These are phyloP conservation scores for Polypedilum pembai DNA, from an alignment of 1,140 invertebrate species.

Conservation along the genomic window DNA sequence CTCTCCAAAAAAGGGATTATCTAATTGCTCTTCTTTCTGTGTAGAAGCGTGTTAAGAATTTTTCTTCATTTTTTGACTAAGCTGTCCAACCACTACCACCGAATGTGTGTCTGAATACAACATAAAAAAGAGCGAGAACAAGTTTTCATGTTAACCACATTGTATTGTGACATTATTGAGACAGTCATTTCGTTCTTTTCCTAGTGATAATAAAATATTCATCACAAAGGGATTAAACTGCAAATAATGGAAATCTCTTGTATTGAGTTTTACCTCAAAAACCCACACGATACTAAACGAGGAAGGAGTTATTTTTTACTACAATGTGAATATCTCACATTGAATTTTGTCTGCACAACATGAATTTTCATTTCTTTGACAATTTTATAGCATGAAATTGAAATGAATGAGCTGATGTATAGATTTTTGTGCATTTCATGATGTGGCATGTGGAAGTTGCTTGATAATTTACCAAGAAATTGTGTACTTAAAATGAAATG, in stretches of 20 bases:
- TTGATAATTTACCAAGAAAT: too few relatives aligned
- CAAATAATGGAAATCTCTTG: constrained; percentile 27
- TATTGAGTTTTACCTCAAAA: constrained; percentile 22
- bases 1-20: too few relatives aligned
- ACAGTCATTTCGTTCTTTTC: background rate
- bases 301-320: too few relatives aligned
- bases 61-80: too few relatives aligned
- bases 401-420: background rate
- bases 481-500: too few relatives aligned
- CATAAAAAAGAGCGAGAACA: background rate
- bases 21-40: too few relatives aligned
- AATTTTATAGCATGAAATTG: constrained; percentile 12
- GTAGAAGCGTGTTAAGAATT: too few relatives aligned
- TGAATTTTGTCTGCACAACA: constrained; percentile 8
- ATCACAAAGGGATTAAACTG: constrained; percentile 24
- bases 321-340: background rate
- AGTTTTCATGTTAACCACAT: constrained; percentile 22
- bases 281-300: background rate
- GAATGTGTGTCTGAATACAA: too few relatives aligned
- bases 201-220: constrained; percentile 27
- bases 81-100: too few relatives aligned
- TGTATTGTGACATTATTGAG: constrained; percentile 11
- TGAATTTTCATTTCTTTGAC: constrained; percentile 13
- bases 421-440: background rate
- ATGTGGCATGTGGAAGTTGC: background rate